Conservation (phyloP, 2,888 invertebrate species). For the Lottia gigantea region DNA sequence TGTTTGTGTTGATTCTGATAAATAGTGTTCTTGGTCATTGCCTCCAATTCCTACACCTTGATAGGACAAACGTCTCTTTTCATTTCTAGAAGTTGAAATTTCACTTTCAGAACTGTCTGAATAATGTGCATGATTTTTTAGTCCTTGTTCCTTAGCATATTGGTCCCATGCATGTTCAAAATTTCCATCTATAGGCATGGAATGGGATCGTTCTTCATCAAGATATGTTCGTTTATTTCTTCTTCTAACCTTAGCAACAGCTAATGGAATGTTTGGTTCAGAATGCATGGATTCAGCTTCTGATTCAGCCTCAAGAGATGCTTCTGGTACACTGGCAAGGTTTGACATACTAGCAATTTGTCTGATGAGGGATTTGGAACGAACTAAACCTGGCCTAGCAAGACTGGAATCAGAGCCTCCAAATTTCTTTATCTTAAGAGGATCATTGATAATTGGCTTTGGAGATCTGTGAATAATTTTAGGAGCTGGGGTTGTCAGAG, state of each 20-base stretch:
- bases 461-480: slow-evolving; percentile 13
- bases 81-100: background rate
- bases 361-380: slow-evolving; percentile 28
- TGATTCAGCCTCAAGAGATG: slow-evolving; percentile 44
- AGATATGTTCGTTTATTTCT: slow-evolving; percentile 38
- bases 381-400: slow-evolving; percentile 8
- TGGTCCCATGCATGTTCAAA: slow-evolving; percentile 46
- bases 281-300: slow-evolving; percentile 26
- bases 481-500: slow-evolving; percentile 4
- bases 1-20: too few relatives aligned
- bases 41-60: too few relatives aligned
- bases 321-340: slow-evolving; percentile 59
- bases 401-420: slow-evolving; percentile 26
- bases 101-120: background rate
- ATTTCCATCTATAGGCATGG: slow-evolving; percentile 49
- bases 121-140: background rate
- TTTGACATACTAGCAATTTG: slow-evolving; percentile 51
- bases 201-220: slow-evolving; percentile 49
- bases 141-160: slow-evolving; percentile 26
- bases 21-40: too few relatives aligned
- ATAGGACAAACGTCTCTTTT: too few relatives aligned
- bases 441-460: slow-evolving; percentile 4
- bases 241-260: slow-evolving; percentile 36
- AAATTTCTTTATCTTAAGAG: slow-evolving; percentile 14
- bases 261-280: slow-evolving; percentile 29